These are phyloP conservation scores for Coluber constrictor DNA, from an alignment of 2,797 vertebrate genomes.

Conservation along the genomic window DNA sequence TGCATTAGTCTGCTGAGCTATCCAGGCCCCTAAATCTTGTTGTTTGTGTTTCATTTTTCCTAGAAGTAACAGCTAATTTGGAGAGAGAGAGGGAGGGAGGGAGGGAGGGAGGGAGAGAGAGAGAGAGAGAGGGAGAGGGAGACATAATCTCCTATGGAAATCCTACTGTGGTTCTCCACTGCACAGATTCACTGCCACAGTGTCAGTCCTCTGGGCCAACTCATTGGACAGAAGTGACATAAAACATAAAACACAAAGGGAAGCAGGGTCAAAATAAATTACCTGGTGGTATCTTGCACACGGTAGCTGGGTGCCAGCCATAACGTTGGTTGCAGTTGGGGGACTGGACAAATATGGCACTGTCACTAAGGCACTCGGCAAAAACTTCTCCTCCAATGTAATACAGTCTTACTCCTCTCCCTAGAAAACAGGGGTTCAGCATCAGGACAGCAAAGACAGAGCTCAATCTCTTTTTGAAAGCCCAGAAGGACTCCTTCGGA, in stretches of 20 bases:
- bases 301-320: slow-evolving; percentile 96
- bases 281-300: slow-evolving; percentile 99
- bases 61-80: background rate
- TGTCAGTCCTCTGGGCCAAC: background rate
- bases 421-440: slow-evolving; percentile 64
- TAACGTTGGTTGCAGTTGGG: slow-evolving; percentile 99
- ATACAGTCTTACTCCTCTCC: slow-evolving; percentile 92
- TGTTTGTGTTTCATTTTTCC: background rate
- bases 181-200: background rate
- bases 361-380: slow-evolving; percentile 97
- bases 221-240: rapidly evolving
- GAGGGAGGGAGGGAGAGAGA: rapidly evolving
- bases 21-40: background rate
- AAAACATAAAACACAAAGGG: background rate
- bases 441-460: background rate
- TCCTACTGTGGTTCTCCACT: background rate
- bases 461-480: no score
- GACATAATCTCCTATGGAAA: background rate
- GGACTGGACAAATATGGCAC: slow-evolving; percentile 97
- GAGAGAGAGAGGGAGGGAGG: rapidly evolving
- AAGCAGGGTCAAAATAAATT: background rate
- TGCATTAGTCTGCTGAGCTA: no score
- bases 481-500: background rate
- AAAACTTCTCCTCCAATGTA: slow-evolving; percentile 99
- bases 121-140: no score